Evolutionary conservation across 2,888 invertebrate species (phyloP).

Genomic region (Pyrgus malvae): DNA sequence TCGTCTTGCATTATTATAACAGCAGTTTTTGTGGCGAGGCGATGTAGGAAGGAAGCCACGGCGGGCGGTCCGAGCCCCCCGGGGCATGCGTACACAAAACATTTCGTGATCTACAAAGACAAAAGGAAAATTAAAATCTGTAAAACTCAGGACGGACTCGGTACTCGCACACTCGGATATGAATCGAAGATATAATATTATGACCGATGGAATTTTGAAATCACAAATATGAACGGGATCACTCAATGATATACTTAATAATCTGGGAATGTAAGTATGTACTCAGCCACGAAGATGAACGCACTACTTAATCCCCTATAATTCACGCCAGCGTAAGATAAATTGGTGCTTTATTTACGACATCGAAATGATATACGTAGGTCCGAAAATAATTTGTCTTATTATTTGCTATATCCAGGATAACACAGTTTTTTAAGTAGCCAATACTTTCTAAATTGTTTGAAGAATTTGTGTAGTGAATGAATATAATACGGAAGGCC

Average conservation of each 20-base stretch:
- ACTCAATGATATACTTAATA: slow-evolving; percentile 8
- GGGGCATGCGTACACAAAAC: slow-evolving; percentile 76
- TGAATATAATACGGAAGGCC: no score
- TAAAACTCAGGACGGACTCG: slow-evolving; percentile 38
- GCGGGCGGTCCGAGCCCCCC: slow-evolving; percentile 75
- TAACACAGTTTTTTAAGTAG: no score
- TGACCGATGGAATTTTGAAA: background rate
- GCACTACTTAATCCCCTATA: slow-evolving; percentile 26
- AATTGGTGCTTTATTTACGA: slow-evolving; percentile 25
- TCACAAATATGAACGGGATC: background rate
- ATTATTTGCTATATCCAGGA: no score
- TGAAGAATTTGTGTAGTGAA: no score
- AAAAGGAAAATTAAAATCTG: slow-evolving; percentile 79
- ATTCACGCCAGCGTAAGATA: slow-evolving; percentile 25
- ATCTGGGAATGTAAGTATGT: slow-evolving; percentile 3
- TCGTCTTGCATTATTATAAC: slow-evolving; percentile 74
- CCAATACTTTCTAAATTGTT: no score
- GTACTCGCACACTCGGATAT: slow-evolving; percentile 26
- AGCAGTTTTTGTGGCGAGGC: slow-evolving; percentile 74
- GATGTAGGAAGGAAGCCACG: slow-evolving; percentile 78
- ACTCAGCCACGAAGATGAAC: slow-evolving; percentile 22
- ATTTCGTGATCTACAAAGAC: slow-evolving; percentile 81
- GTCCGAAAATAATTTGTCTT: slow-evolving; percentile 11
- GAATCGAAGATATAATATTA: slow-evolving; percentile 18
- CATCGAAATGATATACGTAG: slow-evolving; percentile 21